A percentile compares a stretch with the other conserved stretches of the same genome.
Conservation (phyloP, 2,113 vertebrate species). For the Dinomys branickii region DNA sequence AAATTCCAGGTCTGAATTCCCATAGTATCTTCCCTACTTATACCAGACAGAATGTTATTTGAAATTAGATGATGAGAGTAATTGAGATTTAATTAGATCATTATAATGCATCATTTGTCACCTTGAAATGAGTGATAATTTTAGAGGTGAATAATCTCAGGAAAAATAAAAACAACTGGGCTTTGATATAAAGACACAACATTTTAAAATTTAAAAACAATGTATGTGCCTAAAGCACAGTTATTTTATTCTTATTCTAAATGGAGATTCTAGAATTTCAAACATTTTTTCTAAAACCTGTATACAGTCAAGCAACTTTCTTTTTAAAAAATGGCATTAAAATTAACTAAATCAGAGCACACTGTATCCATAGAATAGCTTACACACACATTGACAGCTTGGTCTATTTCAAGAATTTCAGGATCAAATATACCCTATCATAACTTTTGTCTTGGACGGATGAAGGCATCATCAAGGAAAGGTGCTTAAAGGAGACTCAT, state of each 20-base stretch:
- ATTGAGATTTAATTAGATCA: conserved; percentile 26
- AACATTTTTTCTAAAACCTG: not conserved
- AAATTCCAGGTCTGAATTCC: conserved; percentile 26
- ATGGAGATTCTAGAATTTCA: not conserved
- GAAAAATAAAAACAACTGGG: not conserved
- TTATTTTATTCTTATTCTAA: conserved; percentile 44
- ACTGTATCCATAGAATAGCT: not conserved
- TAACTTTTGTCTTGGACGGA: not conserved
- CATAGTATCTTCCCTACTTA: not conserved
- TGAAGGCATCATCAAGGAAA: not conserved
- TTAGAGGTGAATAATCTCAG: not conserved
- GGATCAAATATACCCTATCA: not conserved
- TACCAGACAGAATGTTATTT: not conserved
- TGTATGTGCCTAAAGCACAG: not conserved
- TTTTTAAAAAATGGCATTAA: not conserved
- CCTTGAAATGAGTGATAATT: not conserved
- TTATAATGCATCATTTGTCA: not conserved
- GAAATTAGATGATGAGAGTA: not conserved
- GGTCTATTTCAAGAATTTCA: conserved; percentile 39
- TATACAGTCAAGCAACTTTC: not conserved
- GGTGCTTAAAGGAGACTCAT: not conserved
- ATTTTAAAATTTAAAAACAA: conserved; percentile 22
- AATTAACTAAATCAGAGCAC: not conserved
- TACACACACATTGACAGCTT: not conserved
- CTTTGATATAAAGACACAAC: not conserved